Evolutionary conservation across 1,140 invertebrate genomes (phyloP).

Genomic region (Drosophila mayri): DNA sequence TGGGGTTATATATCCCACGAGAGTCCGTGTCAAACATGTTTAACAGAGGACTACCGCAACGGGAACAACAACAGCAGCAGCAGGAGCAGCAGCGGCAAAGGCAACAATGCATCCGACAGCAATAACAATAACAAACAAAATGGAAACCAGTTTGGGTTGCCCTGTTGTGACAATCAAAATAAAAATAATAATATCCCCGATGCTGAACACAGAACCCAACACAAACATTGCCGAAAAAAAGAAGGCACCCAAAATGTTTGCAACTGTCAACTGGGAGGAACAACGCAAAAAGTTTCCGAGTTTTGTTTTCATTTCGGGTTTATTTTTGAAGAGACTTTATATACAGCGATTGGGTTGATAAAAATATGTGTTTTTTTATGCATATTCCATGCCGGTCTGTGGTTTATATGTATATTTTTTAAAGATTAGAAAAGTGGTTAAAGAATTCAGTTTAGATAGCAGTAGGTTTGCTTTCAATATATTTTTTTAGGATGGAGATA

Average conservation of each 20-base stretch:
- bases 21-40: slow-evolving; percentile 80
- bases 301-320: slow-evolving; percentile 38
- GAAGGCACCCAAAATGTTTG: slow-evolving; percentile 65
- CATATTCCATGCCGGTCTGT: slow-evolving; percentile 22
- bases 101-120: slow-evolving; percentile 55
- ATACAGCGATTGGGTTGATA: slow-evolving; percentile 39
- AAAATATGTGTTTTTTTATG: slow-evolving; percentile 16
- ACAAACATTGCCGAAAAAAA: slow-evolving; percentile 46
- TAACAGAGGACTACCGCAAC: slow-evolving; percentile 77
- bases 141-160: slow-evolving; percentile 55
- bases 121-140: slow-evolving; percentile 69
- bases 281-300: slow-evolving; percentile 37
- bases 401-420: slow-evolving; percentile 41
- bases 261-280: slow-evolving; percentile 61
- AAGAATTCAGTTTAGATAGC: slow-evolving; percentile 6
- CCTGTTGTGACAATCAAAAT: slow-evolving; percentile 71
- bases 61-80: slow-evolving; percentile 40
- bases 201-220: slow-evolving; percentile 10
- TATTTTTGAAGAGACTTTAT: slow-evolving; percentile 37
- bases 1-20: slow-evolving; percentile 57
- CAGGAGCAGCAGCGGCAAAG: slow-evolving; percentile 14
- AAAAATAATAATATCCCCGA: slow-evolving; percentile 63
- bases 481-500: not conserved
- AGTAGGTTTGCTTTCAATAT: not conserved
- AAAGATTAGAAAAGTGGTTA: slow-evolving; percentile 39